Conservation (phyloP, 64 coral and sea anemone genomes). For the Astreopora myriophthalma region DNA sequence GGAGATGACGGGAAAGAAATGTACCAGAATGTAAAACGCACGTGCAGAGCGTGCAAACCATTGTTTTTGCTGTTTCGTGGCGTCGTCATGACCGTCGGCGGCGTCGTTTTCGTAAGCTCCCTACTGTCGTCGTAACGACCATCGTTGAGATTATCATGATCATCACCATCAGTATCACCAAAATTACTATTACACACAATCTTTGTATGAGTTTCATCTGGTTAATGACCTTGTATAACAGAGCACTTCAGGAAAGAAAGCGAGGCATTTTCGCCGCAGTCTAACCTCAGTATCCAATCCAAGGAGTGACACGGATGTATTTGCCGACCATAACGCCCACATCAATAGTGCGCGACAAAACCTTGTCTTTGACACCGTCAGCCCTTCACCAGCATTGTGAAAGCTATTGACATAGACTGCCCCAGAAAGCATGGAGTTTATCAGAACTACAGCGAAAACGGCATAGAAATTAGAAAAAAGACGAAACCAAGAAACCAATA, state of each 20-base stretch:
- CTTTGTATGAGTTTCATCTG: background rate
- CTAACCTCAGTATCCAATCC: background rate
- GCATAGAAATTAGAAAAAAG: background rate
- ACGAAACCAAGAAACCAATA: constrained; percentile 8
- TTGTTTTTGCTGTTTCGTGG: too few species aligned
- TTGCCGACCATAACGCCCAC: background rate
- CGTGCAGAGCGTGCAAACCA: too few species aligned
- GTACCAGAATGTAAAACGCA: too few species aligned
- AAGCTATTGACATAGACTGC: background rate
- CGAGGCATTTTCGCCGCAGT: background rate
- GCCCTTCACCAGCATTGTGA: background rate
- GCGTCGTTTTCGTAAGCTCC: too few species aligned
- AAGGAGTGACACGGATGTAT: background rate
- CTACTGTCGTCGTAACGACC: too few species aligned
- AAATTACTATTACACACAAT: background rate
- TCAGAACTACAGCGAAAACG: background rate
- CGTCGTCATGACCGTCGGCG: too few species aligned
- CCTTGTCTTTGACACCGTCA: background rate
- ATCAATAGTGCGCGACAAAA: background rate
- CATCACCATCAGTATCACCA: background rate
- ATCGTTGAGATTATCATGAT: too few species aligned
- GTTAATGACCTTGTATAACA: background rate
- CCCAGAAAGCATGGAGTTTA: background rate
- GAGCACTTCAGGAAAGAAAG: background rate
- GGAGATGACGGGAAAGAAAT: too few species aligned